These are phyloP conservation scores for Intellagama lesueurii DNA, from an alignment of 2,797 vertebrate species.

Conservation along the genomic window DNA sequence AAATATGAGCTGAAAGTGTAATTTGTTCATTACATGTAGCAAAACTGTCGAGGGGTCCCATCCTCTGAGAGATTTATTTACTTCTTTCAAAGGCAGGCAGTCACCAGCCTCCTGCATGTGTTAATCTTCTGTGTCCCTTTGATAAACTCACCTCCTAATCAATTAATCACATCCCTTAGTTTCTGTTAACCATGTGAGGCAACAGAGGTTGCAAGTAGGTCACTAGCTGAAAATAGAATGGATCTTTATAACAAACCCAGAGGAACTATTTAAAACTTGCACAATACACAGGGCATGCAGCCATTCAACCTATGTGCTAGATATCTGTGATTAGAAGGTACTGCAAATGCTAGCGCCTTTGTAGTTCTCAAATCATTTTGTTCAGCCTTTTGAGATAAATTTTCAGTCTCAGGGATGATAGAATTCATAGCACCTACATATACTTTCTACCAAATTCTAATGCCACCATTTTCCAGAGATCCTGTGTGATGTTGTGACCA, in stretches of 20 bases:
- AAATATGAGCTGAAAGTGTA: slow-evolving; percentile 54
- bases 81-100: slow-evolving; percentile 63
- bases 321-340: background rate
- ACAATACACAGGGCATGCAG: background rate
- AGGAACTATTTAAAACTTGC: slow-evolving; percentile 37
- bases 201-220: slow-evolving; percentile 44
- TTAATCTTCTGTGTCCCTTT: slow-evolving; percentile 59
- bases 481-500: too few relatives aligned
- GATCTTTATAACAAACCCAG: slow-evolving; percentile 18
- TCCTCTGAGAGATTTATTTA: slow-evolving; percentile 60
- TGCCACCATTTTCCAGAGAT: too few relatives aligned
- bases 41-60: slow-evolving; percentile 49
- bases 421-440: background rate
- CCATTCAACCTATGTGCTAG: background rate
- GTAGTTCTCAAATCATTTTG: background rate
- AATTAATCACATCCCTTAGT: slow-evolving; percentile 30
- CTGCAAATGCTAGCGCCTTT: background rate
- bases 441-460: too few relatives aligned
- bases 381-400: background rate
- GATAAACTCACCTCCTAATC: slow-evolving; percentile 56
- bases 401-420: too few relatives aligned
- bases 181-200: slow-evolving; percentile 48
- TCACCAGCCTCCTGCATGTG: slow-evolving; percentile 36
- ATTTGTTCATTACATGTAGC: slow-evolving; percentile 65
- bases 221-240: slow-evolving; percentile 25